Conservation (phyloP, 53 echinoderm and acorn worm species). For the Antedon mediterranea region DNA sequence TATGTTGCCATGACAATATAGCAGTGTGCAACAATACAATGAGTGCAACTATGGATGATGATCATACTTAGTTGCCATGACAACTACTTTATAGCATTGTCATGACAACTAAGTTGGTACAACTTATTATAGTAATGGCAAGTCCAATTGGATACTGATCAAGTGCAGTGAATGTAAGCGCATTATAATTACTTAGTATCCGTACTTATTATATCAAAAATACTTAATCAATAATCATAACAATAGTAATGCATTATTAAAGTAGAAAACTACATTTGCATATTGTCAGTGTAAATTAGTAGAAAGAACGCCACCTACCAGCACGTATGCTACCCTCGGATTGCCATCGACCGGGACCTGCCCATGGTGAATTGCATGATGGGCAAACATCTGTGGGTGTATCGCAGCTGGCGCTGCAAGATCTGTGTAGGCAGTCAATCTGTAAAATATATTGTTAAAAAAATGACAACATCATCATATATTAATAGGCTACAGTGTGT, state of each 20-base stretch:
- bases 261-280: too few relatives aligned
- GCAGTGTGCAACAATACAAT: not conserved
- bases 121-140: not conserved
- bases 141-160: not conserved
- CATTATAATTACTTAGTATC: not conserved
- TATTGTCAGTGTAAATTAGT: too few relatives aligned
- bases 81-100: not conserved
- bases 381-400: constrained; percentile 74
- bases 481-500: not conserved
- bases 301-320: constrained; percentile 49
- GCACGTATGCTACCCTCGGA: constrained; percentile 76
- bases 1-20: not conserved
- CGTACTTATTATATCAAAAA: too few relatives aligned
- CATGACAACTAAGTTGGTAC: not conserved
- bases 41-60: not conserved
- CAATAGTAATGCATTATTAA: too few relatives aligned
- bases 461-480: not conserved
- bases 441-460: constrained; percentile 9
- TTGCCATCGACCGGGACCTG: constrained; percentile 69
- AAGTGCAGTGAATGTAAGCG: not conserved
- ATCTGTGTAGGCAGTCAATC: constrained; percentile 85
- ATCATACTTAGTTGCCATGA: not conserved
- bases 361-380: constrained; percentile 79
- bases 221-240: too few relatives aligned
- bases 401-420: constrained; percentile 50